Percentiles rank a stretch among this genome's conserved stretches.
These are phyloP conservation scores for Protaetia brevitarsis DNA, from an alignment of 1,140 invertebrate species.

Conservation along the genomic window DNA sequence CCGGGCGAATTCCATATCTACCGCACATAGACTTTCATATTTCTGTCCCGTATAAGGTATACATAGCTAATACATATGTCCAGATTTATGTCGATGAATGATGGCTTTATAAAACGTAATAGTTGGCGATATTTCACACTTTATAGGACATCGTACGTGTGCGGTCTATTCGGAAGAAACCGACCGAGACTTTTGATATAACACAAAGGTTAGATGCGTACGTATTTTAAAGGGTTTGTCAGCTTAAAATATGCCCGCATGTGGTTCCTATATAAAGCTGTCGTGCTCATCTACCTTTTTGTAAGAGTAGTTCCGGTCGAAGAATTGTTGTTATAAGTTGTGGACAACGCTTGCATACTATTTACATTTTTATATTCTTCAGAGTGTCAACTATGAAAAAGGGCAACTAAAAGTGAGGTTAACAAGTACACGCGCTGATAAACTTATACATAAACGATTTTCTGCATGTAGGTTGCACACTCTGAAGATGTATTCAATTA, in stretches of 20 bases:
- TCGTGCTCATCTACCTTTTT: too few relatives aligned
- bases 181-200: background rate
- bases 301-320: too few relatives aligned
- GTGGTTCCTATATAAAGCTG: too few relatives aligned
- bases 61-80: background rate
- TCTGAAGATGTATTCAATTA: too few relatives aligned
- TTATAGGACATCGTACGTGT: constrained; percentile 3
- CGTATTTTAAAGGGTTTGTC: background rate
- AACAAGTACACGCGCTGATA: too few relatives aligned
- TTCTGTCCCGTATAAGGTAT: background rate
- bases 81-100: background rate
- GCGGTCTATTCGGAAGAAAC: background rate
- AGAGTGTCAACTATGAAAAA: too few relatives aligned
- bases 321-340: too few relatives aligned
- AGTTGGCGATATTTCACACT: background rate
- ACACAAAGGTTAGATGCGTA: background rate
- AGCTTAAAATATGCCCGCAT: background rate
- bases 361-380: too few relatives aligned
- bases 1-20: background rate
- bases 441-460: too few relatives aligned
- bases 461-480: too few relatives aligned
- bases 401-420: too few relatives aligned
- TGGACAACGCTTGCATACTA: too few relatives aligned
- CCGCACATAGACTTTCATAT: background rate
- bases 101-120: constrained; percentile 15